Evolutionary conservation across 2,888 invertebrate genomes (phyloP).

Genomic region (Yponomeuta plumbellus): DNA sequence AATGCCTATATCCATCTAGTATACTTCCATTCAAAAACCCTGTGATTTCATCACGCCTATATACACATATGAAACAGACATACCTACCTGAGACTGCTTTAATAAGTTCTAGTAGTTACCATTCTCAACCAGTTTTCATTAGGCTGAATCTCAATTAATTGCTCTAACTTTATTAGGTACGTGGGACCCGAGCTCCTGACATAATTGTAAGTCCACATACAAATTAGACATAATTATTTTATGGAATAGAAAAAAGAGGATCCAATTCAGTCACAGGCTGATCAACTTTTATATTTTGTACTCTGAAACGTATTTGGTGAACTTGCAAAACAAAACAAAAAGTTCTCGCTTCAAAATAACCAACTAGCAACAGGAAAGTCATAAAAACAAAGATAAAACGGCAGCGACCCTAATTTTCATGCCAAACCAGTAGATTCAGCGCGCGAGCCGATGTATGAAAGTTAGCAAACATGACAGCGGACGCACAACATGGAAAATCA

Average conservation of each 20-base stretch:
- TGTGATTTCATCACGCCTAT: background rate
- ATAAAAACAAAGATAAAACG: background rate
- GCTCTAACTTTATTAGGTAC: background rate
- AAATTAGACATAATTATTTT: background rate
- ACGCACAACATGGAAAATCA: background rate
- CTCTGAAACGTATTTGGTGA: too few relatives aligned
- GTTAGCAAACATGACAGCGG: background rate
- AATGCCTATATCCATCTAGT: too few relatives aligned
- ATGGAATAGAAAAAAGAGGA: too few relatives aligned
- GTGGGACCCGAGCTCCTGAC: background rate
- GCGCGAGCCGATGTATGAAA: background rate
- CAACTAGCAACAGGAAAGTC: background rate
- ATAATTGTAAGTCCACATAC: background rate
- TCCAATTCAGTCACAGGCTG: too few relatives aligned
- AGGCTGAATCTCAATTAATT: background rate
- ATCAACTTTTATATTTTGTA: too few relatives aligned
- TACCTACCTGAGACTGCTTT: background rate
- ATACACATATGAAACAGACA: background rate
- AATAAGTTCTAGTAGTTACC: background rate
- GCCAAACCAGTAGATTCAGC: background rate
- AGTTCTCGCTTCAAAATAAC: background rate
- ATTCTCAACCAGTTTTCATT: background rate
- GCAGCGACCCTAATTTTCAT: conserved; percentile 1
- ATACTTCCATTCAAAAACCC: background rate
- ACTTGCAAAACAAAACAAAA: background rate